These are phyloP conservation scores for Fulmarus glacialis DNA, from an alignment of 2,113 vertebrate species.

Conservation along the genomic window DNA sequence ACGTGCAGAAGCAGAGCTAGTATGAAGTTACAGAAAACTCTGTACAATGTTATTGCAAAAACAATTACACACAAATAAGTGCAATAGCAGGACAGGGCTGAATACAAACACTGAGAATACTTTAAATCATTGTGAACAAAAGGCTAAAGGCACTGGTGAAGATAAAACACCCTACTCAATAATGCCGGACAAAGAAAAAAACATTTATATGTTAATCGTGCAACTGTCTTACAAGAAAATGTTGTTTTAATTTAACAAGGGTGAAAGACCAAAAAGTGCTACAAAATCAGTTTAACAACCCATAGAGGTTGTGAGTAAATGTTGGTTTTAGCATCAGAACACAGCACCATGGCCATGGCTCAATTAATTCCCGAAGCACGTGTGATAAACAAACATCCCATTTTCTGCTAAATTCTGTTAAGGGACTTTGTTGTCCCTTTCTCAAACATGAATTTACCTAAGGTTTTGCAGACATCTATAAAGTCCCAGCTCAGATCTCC, in stretches of 20 bases:
- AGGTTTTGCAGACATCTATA: neutral
- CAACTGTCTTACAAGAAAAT: neutral
- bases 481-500: neutral
- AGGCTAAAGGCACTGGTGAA: neutral
- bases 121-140: neutral
- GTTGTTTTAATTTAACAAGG: neutral
- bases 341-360: neutral
- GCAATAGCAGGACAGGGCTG: neutral
- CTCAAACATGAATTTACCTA: neutral
- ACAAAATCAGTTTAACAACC: neutral
- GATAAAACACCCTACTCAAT: neutral
- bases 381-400: neutral
- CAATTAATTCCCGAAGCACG: neutral
- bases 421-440: neutral
- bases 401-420: neutral
- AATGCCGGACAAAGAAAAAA: neutral
- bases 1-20: neutral
- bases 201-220: neutral
- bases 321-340: neutral
- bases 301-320: neutral
- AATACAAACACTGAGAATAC: neutral
- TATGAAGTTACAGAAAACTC: neutral
- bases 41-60: neutral
- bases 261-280: neutral
- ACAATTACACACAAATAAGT: neutral